A percentile compares a stretch with the other conserved stretches of the same genome.
These are phyloP conservation scores for Koerneria pararmatus DNA, from an alignment of 2,888 invertebrate species.

Conservation along the genomic window DNA sequence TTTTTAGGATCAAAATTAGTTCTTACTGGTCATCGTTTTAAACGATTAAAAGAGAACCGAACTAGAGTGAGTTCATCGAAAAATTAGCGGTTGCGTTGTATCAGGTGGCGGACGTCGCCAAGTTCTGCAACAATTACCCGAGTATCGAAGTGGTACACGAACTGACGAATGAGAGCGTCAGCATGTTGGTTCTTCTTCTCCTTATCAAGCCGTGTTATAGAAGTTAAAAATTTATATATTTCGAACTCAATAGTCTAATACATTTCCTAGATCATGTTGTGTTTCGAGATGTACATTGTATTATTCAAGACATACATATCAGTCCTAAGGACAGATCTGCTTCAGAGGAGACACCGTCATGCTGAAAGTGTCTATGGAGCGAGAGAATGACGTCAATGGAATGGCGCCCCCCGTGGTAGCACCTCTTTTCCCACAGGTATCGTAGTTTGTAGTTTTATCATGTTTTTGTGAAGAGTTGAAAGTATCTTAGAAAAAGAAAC, in stretches of 20 bases:
- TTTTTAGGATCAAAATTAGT: no score
- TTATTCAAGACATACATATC: neutral
- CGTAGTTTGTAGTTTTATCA: no score
- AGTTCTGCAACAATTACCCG: constrained; percentile 97
- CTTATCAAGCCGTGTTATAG: neutral
- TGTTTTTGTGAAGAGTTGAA: no score
- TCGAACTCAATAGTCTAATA: neutral
- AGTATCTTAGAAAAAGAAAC: no score
- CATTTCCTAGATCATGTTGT: constrained; percentile 1
- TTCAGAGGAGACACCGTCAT: constrained; percentile 79
- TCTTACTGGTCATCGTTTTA: no score
- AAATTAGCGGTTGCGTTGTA: neutral
- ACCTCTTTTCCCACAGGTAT: constrained; percentile 95
- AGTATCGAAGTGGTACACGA: constrained; percentile 93
- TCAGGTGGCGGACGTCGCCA: constrained; percentile 95
- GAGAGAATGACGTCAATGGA: constrained; percentile 93
- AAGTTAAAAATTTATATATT: neutral
- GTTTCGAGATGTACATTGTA: neutral
- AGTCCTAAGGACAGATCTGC: neutral
- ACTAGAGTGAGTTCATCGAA: no score
- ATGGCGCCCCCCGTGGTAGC: constrained; percentile 78
- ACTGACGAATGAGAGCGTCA: constrained; percentile 75
- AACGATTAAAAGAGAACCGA: no score
- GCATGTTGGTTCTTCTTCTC: constrained; percentile 30
- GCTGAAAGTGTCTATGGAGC: constrained; percentile 83